Evolutionary conservation across 2,888 invertebrate species (phyloP).

Genomic region (Melieria crassipennis): DNA sequence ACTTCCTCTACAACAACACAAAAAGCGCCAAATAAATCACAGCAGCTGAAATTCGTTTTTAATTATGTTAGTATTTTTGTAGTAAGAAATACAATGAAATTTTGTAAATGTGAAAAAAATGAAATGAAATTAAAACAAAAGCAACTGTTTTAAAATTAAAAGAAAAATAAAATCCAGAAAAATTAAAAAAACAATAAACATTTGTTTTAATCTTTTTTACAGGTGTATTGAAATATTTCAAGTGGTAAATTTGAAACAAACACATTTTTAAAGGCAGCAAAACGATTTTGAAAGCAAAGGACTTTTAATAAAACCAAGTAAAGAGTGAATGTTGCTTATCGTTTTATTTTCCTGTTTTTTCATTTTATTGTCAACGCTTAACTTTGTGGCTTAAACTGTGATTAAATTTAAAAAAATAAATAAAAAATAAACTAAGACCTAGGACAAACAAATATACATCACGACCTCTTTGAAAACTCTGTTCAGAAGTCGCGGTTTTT

Average conservation of each 20-base stretch:
- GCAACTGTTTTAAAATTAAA: slow-evolving; percentile 10
- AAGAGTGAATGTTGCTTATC: too few relatives aligned
- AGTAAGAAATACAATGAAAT: slow-evolving; percentile 59
- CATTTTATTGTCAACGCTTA: too few relatives aligned
- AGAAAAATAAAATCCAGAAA: slow-evolving; percentile 28
- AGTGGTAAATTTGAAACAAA: neutral
- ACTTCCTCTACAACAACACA: slow-evolving; percentile 9
- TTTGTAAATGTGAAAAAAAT: slow-evolving; percentile 16
- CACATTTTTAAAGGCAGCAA: too few relatives aligned
- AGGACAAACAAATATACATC: too few relatives aligned
- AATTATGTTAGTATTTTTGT: slow-evolving; percentile 61
- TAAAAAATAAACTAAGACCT: too few relatives aligned
- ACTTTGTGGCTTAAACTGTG: too few relatives aligned
- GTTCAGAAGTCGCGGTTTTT: too few relatives aligned
- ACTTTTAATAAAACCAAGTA: too few relatives aligned
- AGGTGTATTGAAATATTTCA: neutral
- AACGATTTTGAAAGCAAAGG: too few relatives aligned
- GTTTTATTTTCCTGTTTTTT: too few relatives aligned
- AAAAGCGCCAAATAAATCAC: slow-evolving; percentile 54
- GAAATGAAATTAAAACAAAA: slow-evolving; percentile 21
- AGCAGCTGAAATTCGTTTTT: slow-evolving; percentile 54
- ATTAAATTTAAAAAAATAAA: too few relatives aligned
- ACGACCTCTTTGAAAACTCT: too few relatives aligned
- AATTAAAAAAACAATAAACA: neutral
- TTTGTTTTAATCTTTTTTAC: neutral